These are phyloP conservation scores for Odontamblyopus rebecca DNA, from an alignment of 2,797 vertebrate species.

Conservation along the genomic window DNA sequence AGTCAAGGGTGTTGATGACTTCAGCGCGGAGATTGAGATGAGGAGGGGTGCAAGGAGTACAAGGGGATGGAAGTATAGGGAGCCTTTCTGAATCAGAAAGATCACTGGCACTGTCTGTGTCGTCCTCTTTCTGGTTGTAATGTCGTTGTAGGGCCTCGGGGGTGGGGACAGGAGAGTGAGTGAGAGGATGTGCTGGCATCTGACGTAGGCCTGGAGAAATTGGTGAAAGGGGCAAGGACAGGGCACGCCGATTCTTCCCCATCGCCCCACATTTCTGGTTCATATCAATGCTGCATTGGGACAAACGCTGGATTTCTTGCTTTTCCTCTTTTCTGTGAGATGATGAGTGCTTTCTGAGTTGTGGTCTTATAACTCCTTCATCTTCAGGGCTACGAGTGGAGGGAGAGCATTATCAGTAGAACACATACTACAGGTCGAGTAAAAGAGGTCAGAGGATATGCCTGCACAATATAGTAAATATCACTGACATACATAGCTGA, in stretches of 20 bases:
- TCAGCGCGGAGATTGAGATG: constrained; percentile 92
- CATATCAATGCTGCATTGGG: constrained; percentile 52
- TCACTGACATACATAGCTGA: neutral
- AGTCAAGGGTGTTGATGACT: constrained; percentile 83
- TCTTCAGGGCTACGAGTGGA: constrained; percentile 67
- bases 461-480: neutral
- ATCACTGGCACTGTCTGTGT: constrained; percentile 93
- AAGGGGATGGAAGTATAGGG: constrained; percentile 86
- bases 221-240: constrained; percentile 78
- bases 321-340: constrained; percentile 68
- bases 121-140: constrained; percentile 80
- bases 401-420: neutral
- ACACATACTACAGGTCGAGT: constrained; percentile 11
- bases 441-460: neutral
- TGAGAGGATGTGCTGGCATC: constrained; percentile 53
- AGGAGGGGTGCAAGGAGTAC: constrained; percentile 89
- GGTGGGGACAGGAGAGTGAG: constrained; percentile 60
- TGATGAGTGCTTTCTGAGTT: constrained; percentile 61
- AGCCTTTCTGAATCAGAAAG: constrained; percentile 94
- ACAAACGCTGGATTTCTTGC: constrained; percentile 55
- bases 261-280: constrained; percentile 55
- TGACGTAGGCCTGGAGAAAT: constrained; percentile 71
- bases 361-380: constrained; percentile 65
- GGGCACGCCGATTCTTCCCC: constrained; percentile 71
- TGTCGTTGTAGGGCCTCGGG: constrained; percentile 72